These are phyloP conservation scores for Danio kyathit DNA, from an alignment of 2,797 vertebrate genomes.

Conservation along the genomic window DNA sequence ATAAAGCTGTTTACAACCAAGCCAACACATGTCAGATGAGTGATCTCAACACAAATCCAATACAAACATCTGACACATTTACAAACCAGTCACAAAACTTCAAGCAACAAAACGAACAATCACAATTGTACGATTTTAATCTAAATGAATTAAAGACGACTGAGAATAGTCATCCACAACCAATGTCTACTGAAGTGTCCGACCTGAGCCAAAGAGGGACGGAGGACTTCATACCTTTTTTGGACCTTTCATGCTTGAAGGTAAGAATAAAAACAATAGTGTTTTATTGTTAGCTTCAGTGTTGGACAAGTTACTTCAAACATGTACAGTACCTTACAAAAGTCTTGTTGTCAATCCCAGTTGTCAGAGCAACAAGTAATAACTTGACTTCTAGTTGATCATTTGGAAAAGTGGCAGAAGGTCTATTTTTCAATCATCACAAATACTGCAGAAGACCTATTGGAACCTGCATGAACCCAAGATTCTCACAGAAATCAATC, in stretches of 20 bases:
- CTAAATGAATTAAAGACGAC: neutral
- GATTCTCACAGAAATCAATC: too few species aligned
- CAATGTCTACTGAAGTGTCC: neutral
- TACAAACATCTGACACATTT: conserved; percentile 2
- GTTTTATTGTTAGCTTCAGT: neutral
- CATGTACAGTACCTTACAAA: too few species aligned
- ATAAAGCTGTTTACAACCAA: conserved; percentile 2
- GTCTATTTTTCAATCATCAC: too few species aligned
- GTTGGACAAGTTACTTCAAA: too few species aligned
- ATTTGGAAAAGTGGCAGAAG: too few species aligned
- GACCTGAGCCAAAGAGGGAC: conserved; percentile 14
- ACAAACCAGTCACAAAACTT: conserved; percentile 6
- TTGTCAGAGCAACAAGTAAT: too few species aligned
- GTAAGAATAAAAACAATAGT: conserved; percentile 31
- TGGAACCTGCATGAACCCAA: too few species aligned
- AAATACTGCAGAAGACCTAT: too few species aligned
- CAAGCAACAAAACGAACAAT: conserved; percentile 1
- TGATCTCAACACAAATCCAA: conserved; percentile 8
- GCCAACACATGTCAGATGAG: neutral
- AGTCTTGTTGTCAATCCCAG: too few species aligned
- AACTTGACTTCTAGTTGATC: too few species aligned
- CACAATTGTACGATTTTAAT: neutral
- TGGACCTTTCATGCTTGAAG: conserved; percentile 55
- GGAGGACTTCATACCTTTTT: conserved; percentile 19
- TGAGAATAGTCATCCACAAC: neutral